phyloP scores from a whole-genome alignment of 2,888 invertebrate species.

The Cantharis rufa region DNA sequence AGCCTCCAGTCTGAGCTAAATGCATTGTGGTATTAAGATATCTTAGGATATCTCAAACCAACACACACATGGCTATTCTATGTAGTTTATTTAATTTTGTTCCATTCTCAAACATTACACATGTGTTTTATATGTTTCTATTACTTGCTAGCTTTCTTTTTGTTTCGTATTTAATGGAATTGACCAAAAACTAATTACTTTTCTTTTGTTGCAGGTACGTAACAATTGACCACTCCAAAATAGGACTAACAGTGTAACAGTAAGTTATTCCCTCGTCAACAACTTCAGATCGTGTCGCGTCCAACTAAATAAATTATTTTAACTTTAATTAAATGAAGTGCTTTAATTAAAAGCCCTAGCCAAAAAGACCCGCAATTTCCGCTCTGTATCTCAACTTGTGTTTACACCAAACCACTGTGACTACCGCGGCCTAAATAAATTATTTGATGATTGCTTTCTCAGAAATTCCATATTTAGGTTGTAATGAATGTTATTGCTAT shows the following conservation, averaged over 20 bases:
- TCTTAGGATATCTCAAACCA: constrained; percentile 18
- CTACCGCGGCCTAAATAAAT: neutral
- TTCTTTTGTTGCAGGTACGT: constrained; percentile 19
- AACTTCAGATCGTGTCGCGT: neutral
- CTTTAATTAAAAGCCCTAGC: too few species aligned
- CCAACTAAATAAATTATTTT: too few species aligned
- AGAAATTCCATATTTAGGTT: neutral
- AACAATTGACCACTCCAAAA: neutral
- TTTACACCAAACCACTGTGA: too few species aligned
- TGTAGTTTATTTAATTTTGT: constrained; percentile 27
- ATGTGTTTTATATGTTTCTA: constrained; percentile 5
- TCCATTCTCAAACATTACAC: constrained; percentile 17
- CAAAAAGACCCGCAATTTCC: too few species aligned
- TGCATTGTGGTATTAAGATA: constrained; percentile 28
- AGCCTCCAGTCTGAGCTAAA: constrained; percentile 29
- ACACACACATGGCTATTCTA: constrained; percentile 20
- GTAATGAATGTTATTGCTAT: neutral
- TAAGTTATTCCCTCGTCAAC: neutral
- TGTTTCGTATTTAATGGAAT: neutral
- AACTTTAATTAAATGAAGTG: too few species aligned
- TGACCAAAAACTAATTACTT: neutral
- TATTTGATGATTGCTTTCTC: neutral
- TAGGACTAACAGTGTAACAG: neutral
- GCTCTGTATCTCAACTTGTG: too few species aligned
- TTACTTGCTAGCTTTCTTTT: neutral